phyloP scores from a whole-genome alignment of 2,888 invertebrate species.

The Drosophila mimetica region DNA sequence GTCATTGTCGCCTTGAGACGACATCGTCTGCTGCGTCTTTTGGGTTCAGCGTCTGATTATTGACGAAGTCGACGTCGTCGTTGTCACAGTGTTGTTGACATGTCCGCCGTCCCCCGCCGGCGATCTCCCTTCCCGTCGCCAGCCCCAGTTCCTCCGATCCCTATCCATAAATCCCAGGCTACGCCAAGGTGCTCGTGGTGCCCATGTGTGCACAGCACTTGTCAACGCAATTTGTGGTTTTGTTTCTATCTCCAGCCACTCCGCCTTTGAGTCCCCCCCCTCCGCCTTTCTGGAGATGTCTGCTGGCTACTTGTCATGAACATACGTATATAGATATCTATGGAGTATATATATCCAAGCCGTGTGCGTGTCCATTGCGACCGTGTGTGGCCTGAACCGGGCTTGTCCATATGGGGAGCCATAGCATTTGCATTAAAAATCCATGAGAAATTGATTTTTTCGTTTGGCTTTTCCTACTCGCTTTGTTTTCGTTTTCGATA shows the following conservation, averaged over 20 bases:
- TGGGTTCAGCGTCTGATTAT: constrained; percentile 76
- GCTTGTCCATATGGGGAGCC: constrained; percentile 46
- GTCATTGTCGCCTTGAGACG: constrained; percentile 70
- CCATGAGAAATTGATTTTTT: constrained; percentile 54
- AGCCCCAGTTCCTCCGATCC: constrained; percentile 12
- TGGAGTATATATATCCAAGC: background rate
- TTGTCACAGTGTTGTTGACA: constrained; percentile 72
- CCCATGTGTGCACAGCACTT: constrained; percentile 72
- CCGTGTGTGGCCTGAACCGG: constrained; percentile 38
- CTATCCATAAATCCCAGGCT: constrained; percentile 67
- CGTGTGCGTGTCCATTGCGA: constrained; percentile 3
- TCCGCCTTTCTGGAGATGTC: constrained; percentile 7
- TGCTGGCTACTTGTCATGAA: constrained; percentile 39
- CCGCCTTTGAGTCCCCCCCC: background rate
- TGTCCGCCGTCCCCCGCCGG: constrained; percentile 34
- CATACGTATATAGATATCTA: constrained; percentile 32
- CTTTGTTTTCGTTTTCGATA: constrained; percentile 9
- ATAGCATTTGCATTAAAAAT: constrained; percentile 68
- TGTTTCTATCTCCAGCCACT: constrained; percentile 28
- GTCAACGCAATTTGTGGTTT: constrained; percentile 67
- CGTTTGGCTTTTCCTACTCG: constrained; percentile 20
- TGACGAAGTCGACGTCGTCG: constrained; percentile 61
- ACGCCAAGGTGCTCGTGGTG: constrained; percentile 42
- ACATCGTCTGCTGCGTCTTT: constrained; percentile 47
- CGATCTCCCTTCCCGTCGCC: background rate